Conservation (phyloP, 1,140 invertebrate genomes). For the Papilio polyxenes region DNA sequence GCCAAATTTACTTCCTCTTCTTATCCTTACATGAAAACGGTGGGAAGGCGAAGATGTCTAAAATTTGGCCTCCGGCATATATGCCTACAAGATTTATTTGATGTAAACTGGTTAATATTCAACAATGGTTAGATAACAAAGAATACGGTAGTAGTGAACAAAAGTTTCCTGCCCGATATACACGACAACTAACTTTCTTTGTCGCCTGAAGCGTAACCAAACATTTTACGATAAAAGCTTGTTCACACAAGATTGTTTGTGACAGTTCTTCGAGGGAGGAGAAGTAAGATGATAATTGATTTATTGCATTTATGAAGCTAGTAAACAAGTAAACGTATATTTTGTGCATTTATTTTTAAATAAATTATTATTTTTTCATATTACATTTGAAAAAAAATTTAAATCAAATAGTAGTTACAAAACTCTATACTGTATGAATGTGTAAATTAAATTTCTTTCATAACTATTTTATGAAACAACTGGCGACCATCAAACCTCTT, state of each 20-base stretch:
- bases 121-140: slow-evolving; percentile 37
- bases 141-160: slow-evolving; percentile 43
- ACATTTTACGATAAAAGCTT: slow-evolving; percentile 58
- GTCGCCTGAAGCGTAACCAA: slow-evolving; percentile 50
- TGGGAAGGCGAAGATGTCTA: no score
- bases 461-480: not conserved
- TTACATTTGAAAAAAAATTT: not conserved
- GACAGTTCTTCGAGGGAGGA: slow-evolving; percentile 50
- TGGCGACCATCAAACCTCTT: no score
- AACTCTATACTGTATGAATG: no score
- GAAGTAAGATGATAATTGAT: slow-evolving; percentile 46
- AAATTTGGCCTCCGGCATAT: not conserved
- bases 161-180: slow-evolving; percentile 48
- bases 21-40: no score
- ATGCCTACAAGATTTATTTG: slow-evolving; percentile 3
- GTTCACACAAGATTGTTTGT: slow-evolving; percentile 52
- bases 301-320: slow-evolving; percentile 45
- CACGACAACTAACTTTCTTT: slow-evolving; percentile 46
- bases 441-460: no score
- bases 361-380: no score
- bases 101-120: slow-evolving; percentile 34
- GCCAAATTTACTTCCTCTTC: no score
- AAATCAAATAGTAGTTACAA: no score
- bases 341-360: not conserved
- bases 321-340: not conserved